Evolutionary conservation across 1,140 invertebrate species (phyloP).

Genomic region (Euura saliciscinereae): DNA sequence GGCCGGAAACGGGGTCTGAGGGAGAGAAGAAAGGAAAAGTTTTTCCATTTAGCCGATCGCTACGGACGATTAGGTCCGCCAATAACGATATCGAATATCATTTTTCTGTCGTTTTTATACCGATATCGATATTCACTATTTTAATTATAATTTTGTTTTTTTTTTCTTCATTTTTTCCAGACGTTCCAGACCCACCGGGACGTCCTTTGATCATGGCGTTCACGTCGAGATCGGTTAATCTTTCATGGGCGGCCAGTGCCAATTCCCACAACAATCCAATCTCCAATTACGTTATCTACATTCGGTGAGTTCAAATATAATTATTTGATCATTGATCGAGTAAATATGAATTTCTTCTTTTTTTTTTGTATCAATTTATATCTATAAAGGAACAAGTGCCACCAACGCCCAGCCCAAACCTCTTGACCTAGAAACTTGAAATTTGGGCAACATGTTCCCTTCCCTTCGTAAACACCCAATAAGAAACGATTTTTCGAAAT

Average conservation of each 20-base stretch:
- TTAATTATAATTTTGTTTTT: too few relatives aligned
- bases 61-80: too few relatives aligned
- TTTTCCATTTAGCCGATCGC: too few relatives aligned
- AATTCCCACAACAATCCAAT: constrained; percentile 74
- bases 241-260: constrained; percentile 76
- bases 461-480: constrained; percentile 31
- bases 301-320: constrained; percentile 65
- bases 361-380: constrained; percentile 20
- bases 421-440: too few relatives aligned
- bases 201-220: constrained; percentile 74
- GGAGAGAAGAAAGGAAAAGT: too few relatives aligned
- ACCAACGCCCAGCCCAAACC: too few relatives aligned
- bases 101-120: too few relatives aligned
- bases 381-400: background rate
- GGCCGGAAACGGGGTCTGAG: too few relatives aligned
- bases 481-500: too few relatives aligned
- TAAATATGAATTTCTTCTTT: background rate
- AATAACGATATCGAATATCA: too few relatives aligned
- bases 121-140: too few relatives aligned
- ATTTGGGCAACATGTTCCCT: constrained; percentile 34
- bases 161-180: constrained; percentile 49
- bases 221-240: constrained; percentile 74
- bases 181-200: constrained; percentile 75
- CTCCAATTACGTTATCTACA: constrained; percentile 75
- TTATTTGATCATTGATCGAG: too few relatives aligned